Evolutionary conservation across 2,888 invertebrate genomes (phyloP).

Genomic region (Rhodophaea formosa): DNA sequence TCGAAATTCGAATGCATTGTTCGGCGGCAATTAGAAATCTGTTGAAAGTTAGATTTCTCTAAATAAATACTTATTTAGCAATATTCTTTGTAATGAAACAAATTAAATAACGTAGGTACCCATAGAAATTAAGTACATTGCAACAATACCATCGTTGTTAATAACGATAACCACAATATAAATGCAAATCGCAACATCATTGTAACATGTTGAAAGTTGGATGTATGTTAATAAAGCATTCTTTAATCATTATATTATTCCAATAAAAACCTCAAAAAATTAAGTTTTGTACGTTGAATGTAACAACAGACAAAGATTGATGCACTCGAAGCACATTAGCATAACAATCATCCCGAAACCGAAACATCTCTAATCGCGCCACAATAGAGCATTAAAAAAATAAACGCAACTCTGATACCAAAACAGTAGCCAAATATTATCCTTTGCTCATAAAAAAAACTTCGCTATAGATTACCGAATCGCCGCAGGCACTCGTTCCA

Average conservation of each 20-base stretch:
- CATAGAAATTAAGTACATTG: background rate
- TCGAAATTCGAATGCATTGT: constrained; percentile 42
- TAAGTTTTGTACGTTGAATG: background rate
- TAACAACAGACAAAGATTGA: constrained; percentile 17
- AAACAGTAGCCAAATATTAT: constrained; percentile 28
- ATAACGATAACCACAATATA: background rate
- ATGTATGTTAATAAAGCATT: no score
- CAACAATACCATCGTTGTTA: background rate
- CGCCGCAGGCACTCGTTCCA: constrained; percentile 61
- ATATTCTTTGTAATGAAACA: background rate
- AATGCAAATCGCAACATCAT: background rate
- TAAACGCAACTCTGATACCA: constrained; percentile 25
- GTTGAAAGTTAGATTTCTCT: constrained; percentile 7
- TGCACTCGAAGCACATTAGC: constrained; percentile 20
- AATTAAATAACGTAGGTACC: background rate
- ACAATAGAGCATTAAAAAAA: constrained; percentile 24
- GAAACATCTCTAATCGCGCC: constrained; percentile 24
- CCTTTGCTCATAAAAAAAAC: constrained; percentile 33
- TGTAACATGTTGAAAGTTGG: no score
- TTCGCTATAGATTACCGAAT: constrained; percentile 46
- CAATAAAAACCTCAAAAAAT: background rate
- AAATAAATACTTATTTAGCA: constrained; percentile 4
- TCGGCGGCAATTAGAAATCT: constrained; percentile 26
- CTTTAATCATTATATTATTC: no score
- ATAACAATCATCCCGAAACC: constrained; percentile 22